These are phyloP conservation scores for Gasterosteus nipponicus DNA, from an alignment of 2,113 vertebrate genomes.

Conservation along the genomic window DNA sequence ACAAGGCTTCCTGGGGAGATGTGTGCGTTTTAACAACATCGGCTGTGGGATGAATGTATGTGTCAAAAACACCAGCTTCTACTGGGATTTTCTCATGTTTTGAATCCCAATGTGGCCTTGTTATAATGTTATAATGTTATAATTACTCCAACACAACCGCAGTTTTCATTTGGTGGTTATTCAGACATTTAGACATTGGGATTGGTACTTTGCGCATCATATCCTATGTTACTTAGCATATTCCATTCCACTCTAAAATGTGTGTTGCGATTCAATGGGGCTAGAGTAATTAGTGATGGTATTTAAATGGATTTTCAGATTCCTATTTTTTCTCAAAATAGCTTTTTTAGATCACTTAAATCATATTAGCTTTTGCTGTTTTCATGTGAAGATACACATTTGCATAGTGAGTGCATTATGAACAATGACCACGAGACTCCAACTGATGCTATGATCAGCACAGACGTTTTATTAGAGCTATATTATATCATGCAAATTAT, in stretches of 20 bases:
- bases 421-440: conserved; percentile 8
- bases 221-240: conserved; percentile 41
- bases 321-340: neutral
- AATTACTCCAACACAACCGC: conserved; percentile 23
- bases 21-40: neutral
- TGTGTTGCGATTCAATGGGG: conserved; percentile 44
- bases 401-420: neutral
- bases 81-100: conserved; percentile 3
- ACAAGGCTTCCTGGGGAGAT: neutral
- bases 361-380: conserved; percentile 8
- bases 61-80: conserved; percentile 8
- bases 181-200: conserved; percentile 49
- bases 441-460: conserved; percentile 11
- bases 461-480: neutral
- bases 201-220: conserved; percentile 33
- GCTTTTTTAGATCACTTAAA: conserved; percentile 10
- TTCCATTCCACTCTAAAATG: conserved; percentile 41
- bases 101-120: conserved; percentile 17
- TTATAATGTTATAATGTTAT: neutral
- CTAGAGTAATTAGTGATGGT: conserved; percentile 32
- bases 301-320: conserved; percentile 35
- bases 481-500: neutral
- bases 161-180: conserved; percentile 45
- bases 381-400: neutral
- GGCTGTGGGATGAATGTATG: neutral